Base-by-base conservation (phyloP, 2,113 vertebrate species). In the Nematolebias whitei region DNA sequence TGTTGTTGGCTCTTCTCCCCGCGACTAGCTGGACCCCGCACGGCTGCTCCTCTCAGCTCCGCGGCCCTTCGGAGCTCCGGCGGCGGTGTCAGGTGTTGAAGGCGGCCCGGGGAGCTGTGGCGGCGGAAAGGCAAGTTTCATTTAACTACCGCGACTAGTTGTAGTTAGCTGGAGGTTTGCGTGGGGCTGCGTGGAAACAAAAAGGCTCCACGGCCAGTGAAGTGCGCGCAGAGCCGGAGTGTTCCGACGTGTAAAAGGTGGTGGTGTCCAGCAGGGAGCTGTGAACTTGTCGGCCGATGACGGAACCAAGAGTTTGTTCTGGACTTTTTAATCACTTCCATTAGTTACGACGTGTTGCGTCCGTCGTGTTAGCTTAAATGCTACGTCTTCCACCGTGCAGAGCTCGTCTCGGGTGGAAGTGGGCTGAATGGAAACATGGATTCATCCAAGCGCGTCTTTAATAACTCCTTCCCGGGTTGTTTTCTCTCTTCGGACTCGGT, bases 81-180 rank as follows among this genome's bases (percentile, higher is more conserved):
- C 87, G 87, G 90, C 90, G 88, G 87, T 91, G 66, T 87, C 85
- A 83, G 88, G 86, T 89, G 90, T 88, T 80, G 88, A 90, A 91
- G 90, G 90, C 87, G 91, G 92, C 91, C 88, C 90, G 86, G 90
- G 92, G 91, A 92, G 93, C 91, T 93, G 94, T 92, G 90, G 88
- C 87, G 85, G 90, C 79, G 22, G 63, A 55, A 82, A 73, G 79
- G 80, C 74, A 57, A 68, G 72, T 60, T 56, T 6, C 58, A 22
- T 49, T 41, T 26, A 74, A 60, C 60, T 55, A 40, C 41, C 23
- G 4, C 26, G 48, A 18, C 41, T 72, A 52, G 56, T 1, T 14
- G 18, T 35, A 40, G 23, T 32, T 32, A 48, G 15, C 48, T 69
- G 20, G 26, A 5, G 16, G 3, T 44, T 4, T n/a, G 2, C 16